Evolutionary conservation across 2,113 vertebrate genomes (phyloP), one percentile per base, ranked within the genome.

Genomic region (Hiodon tergisus): DNA sequence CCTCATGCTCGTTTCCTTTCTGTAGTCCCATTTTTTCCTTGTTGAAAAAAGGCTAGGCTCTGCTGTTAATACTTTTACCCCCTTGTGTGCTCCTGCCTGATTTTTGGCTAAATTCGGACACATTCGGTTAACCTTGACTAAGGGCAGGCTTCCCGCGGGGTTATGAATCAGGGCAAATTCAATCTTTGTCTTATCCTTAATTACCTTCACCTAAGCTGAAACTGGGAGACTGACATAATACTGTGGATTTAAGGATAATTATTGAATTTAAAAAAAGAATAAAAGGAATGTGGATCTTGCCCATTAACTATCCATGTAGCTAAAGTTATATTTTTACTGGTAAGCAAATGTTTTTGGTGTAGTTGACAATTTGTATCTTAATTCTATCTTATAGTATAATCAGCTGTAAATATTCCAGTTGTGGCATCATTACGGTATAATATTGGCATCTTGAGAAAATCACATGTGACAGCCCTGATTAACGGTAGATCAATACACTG

Each of bases 141-240:
- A 68, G 73, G 68, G 65, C 54, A 48, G 47, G 65, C 55, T 8
- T 75, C 73, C 73, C 73, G 51, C 63, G 59, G 73, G 65, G 65
- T 52, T 13, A 16, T 9, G 54, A 31, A 48, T 31, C 52, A 75
- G 73, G 73, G 47, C 73, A 75, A 50, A 51, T 66, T 59, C 73
- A 75, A 67, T 75, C 73, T 75, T 59, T 75, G 73, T 58, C 73
- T 68, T 65, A 67, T 52, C 73, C 62, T 68, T 75, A 75, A 75
- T 75, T 75, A 75, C 65, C 73, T 75, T 67, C 65, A 75, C 73
- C 73, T 75, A 67, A 75, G 65, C 55, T 67, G 65, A 63, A 68
- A 16, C 63, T 59, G 72, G 14, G 54, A 67, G 63, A 55, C 54
- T 50, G 55, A 75, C 54, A 75, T 46, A 13, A 51, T 67, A 66